Base-by-base conservation (phyloP, 2,888 invertebrate species). In the Papilio gigon region DNA sequence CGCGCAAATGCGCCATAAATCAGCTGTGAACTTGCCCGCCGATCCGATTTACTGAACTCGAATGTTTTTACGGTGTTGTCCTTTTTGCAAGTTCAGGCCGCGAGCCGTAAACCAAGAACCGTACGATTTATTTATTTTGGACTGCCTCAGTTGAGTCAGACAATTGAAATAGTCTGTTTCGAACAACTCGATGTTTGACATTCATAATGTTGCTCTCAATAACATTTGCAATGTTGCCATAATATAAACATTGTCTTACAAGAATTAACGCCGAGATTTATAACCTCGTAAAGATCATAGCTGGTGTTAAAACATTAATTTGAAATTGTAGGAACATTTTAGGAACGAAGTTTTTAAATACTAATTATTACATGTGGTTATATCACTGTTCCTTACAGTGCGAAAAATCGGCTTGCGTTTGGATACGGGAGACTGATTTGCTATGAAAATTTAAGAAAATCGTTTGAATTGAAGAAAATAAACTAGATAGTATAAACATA, bases 21-120 rank as follows among this genome's bases (percentile, higher is more conserved):
- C 84, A 84, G 76, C 78, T 75, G 75, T 78, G 77, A 83, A 83
- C 84, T 83, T 85, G 84, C 83, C 83, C 81, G 81, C 78, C 77
- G 77, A 77, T 76, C 74, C 76, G 76, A 76, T 73, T 71, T 72
- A 74, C 71, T 71, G 71, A 65, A 71, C 62, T 65, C 70, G 61
- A 63, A 69, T 68, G 62, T 71, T 68, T 70, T 70, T 64, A 65
- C 70, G 14, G 17, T 25, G 63, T 44, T 9, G 67, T 63, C 67
- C 71, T 66, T 74, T 72, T 73, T 72, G 72, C 47, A 50, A 65
- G 25, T 20, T 35, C 56, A 20, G 20, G 50, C 60, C 27, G 40
- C 27, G 67, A 63, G 67, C 30, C 44, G 56, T 22, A 12, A 47
- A 56, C 27, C 60, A 59, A 68, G 61, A 64, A 59, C 47, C 50